Conservation (phyloP, 2,113 vertebrate genomes). For the Oxyruncus cristatus region DNA sequence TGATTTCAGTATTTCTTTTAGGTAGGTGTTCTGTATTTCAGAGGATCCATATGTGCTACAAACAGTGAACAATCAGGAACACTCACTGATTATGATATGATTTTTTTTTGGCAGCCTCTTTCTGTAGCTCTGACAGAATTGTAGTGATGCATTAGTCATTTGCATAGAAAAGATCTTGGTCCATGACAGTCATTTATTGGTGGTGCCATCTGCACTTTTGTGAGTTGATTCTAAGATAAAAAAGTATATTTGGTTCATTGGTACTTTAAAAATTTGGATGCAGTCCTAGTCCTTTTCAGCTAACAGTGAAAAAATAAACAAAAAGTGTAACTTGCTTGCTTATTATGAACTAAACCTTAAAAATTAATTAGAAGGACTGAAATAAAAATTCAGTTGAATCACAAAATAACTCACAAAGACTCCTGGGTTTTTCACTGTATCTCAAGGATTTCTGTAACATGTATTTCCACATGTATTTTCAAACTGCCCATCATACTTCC, state of each 20-base stretch:
- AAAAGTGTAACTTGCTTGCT: neutral
- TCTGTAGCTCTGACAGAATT: slow-evolving; percentile 74
- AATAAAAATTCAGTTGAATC: slow-evolving; percentile 5
- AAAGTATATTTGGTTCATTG: slow-evolving; percentile 61
- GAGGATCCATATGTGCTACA: slow-evolving; percentile 74
- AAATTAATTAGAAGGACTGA: slow-evolving; percentile 53
- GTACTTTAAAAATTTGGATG: slow-evolving; percentile 67
- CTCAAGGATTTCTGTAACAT: neutral
- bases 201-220: slow-evolving; percentile 77
- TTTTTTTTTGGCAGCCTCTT: slow-evolving; percentile 74
- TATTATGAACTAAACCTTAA: slow-evolving; percentile 39
- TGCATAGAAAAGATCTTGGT: slow-evolving; percentile 78
- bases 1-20: slow-evolving; percentile 70
- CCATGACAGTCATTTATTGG: slow-evolving; percentile 79
- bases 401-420: neutral
- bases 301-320: slow-evolving; percentile 60
- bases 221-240: slow-evolving; percentile 69
- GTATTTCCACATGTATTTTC: neutral
- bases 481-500: neutral
- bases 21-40: slow-evolving; percentile 74
- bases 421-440: neutral
- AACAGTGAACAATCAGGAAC: slow-evolving; percentile 78
- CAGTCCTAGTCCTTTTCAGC: slow-evolving; percentile 61
- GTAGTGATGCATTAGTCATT: slow-evolving; percentile 78
- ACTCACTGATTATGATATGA: slow-evolving; percentile 76